Conservation (phyloP, 2,888 invertebrate genomes). For the Malthinus flaveolus region DNA sequence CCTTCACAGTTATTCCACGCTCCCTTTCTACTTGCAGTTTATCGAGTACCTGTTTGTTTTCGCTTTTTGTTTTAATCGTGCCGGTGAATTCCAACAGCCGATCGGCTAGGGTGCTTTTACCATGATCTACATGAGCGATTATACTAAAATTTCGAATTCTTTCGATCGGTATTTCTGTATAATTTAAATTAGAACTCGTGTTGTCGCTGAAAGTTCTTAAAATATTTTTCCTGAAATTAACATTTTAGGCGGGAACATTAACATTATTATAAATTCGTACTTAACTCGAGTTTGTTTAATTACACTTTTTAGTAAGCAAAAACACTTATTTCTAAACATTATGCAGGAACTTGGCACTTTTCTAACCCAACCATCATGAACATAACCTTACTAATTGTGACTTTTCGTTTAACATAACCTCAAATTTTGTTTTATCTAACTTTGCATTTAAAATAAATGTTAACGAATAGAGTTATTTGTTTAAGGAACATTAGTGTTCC, state of each 20-base stretch:
- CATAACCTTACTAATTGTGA: background rate
- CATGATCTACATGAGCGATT: conserved; percentile 99
- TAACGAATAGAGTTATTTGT: background rate
- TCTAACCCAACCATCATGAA: background rate
- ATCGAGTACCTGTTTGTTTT: conserved; percentile 74
- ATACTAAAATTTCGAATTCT: conserved; percentile 92
- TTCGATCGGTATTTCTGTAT: conserved; percentile 52
- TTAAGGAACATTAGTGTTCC: background rate
- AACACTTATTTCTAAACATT: background rate
- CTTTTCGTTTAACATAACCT: background rate
- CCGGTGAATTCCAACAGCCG: conserved; percentile 92
- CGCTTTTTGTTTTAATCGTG: conserved; percentile 67
- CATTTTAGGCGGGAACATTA: background rate
- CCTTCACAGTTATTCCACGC: conserved; percentile 97
- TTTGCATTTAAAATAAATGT: background rate
- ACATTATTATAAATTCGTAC: background rate
- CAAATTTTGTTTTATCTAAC: background rate
- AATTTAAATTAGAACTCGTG: conserved; percentile 1
- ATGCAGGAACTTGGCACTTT: background rate
- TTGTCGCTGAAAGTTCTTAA: conserved; percentile 1
- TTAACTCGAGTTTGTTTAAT: background rate
- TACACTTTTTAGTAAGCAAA: background rate
- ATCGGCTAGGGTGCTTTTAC: conserved; percentile 96
- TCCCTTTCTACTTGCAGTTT: conserved; percentile 89
- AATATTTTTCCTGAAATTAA: background rate